Percentiles rank a stretch among this genome's conserved stretches.
These are phyloP conservation scores for Notodonta ziczac DNA, from an alignment of 2,888 invertebrate species.

Conservation along the genomic window DNA sequence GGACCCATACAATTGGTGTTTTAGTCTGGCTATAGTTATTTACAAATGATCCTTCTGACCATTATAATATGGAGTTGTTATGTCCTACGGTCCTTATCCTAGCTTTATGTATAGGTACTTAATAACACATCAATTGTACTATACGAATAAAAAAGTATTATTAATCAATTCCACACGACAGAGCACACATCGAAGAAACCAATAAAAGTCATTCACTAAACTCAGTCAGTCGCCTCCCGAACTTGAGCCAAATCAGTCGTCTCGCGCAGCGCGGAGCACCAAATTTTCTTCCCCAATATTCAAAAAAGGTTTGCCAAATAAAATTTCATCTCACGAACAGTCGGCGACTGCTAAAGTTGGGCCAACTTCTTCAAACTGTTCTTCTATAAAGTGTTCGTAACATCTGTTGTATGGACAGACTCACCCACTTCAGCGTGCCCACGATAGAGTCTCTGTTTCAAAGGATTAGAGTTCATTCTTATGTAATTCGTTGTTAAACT, in stretches of 20 bases:
- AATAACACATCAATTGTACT: neutral
- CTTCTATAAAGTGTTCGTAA: conserved; percentile 70
- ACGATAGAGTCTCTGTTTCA: conserved; percentile 24
- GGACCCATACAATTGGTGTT: too few species aligned
- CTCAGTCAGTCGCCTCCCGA: conserved; percentile 36
- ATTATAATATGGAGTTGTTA: too few species aligned
- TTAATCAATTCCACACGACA: conserved; percentile 26
- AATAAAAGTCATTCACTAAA: conserved; percentile 47
- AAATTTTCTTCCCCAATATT: conserved; percentile 60
- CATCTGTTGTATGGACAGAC: conserved; percentile 76
- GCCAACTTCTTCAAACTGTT: conserved; percentile 56
- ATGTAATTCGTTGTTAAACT: neutral
- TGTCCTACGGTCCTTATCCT: too few species aligned
- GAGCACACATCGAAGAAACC: conserved; percentile 35
- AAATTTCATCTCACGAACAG: conserved; percentile 74
- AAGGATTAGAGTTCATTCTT: conserved; percentile 31
- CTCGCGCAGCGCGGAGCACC: conserved; percentile 36
- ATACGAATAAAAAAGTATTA: conserved; percentile 6
- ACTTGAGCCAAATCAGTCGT: conserved; percentile 39
- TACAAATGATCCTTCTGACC: too few species aligned
- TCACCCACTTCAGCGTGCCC: conserved; percentile 42
- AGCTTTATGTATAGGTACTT: too few species aligned
- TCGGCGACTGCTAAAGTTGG: conserved; percentile 60
- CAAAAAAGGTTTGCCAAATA: conserved; percentile 71
- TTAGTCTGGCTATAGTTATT: too few species aligned